phyloP scores from a whole-genome alignment of 1,140 invertebrate genomes.

The Pogonomyrmex barbatus region DNA sequence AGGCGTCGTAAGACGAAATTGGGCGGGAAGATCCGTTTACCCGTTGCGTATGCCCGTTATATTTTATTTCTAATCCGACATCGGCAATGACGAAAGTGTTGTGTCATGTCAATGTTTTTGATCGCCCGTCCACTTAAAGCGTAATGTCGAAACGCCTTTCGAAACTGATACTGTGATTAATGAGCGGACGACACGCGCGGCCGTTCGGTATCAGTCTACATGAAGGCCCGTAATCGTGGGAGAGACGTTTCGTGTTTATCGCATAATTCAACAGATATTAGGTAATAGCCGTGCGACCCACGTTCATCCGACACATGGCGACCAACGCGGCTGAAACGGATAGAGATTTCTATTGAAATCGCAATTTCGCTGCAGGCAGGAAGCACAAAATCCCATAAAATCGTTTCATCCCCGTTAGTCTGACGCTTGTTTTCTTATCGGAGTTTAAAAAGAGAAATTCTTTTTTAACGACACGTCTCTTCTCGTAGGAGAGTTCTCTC shows the following conservation, averaged over 20 bases:
- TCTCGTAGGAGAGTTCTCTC: not conserved
- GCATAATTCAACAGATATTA: slow-evolving; percentile 73
- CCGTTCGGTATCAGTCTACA: not conserved
- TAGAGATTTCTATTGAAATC: slow-evolving; percentile 40
- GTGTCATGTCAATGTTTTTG: not conserved
- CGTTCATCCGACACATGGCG: slow-evolving; percentile 60
- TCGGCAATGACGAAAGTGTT: not conserved
- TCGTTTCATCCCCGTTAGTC: slow-evolving; percentile 29
- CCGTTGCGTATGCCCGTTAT: not conserved
- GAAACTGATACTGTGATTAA: slow-evolving; percentile 34
- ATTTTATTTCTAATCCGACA: not conserved
- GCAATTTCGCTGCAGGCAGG: not conserved
- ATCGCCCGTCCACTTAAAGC: not conserved
- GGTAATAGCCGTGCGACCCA: slow-evolving; percentile 68
- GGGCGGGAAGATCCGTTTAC: no score
- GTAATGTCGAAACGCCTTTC: not conserved
- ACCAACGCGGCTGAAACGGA: not conserved
- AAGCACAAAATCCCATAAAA: slow-evolving; percentile 25
- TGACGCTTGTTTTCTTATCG: slow-evolving; percentile 6
- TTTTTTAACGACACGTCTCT: not conserved
- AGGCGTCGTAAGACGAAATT: no score
- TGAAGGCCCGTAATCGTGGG: slow-evolving; percentile 52
- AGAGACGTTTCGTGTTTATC: slow-evolving; percentile 65
- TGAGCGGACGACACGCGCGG: slow-evolving; percentile 12
- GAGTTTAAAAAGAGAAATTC: not conserved